Evolutionary conservation across 1,140 invertebrate genomes (phyloP).

Genomic region (Myzus persicae): DNA sequence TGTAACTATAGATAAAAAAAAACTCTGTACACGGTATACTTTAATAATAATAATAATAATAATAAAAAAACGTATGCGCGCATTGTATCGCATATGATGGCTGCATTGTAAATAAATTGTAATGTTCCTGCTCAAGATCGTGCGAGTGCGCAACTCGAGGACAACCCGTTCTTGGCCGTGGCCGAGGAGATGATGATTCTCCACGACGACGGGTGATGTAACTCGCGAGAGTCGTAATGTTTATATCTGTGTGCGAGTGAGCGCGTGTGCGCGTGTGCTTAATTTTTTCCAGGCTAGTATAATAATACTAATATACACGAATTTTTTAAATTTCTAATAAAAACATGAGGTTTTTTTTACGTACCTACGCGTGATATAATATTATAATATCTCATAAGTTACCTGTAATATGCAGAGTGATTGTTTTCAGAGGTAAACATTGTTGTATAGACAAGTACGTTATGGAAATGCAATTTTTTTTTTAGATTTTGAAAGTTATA

Average conservation of each 20-base stretch:
- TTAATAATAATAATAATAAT: too few species aligned
- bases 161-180: slow-evolving; percentile 27
- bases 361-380: neutral
- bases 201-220: neutral
- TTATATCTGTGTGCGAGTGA: too few species aligned
- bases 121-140: neutral
- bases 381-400: neutral
- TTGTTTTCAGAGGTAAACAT: too few species aligned
- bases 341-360: neutral
- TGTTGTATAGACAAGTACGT: too few species aligned
- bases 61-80: neutral
- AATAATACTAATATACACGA: neutral
- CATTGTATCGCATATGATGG: neutral
- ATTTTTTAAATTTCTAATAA: neutral
- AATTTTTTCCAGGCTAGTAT: neutral
- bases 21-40: too few species aligned
- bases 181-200: neutral
- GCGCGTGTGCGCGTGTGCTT: too few species aligned
- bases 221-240: neutral
- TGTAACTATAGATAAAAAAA: too few species aligned
- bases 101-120: neutral
- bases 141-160: slow-evolving; percentile 16
- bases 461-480: too few species aligned
- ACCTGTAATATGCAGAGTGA: too few species aligned
- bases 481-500: too few species aligned